Conservation (phyloP, 2,888 invertebrate species). For the Penaeus monodon region DNA sequence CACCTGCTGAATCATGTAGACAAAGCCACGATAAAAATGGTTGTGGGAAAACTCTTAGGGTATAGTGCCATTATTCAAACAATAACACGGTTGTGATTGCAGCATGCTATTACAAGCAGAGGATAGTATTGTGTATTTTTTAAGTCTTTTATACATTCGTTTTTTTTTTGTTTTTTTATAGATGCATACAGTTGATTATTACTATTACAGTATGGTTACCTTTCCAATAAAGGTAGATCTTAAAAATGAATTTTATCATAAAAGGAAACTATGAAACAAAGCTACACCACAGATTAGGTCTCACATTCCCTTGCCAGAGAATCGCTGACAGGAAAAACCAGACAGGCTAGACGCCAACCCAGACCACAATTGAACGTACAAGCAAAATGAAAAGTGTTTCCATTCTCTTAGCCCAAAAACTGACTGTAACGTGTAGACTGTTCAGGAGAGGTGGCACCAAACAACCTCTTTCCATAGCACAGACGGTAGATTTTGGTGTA, state of each 20-base stretch:
- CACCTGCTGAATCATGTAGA: slow-evolving; percentile 15
- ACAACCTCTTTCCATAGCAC: slow-evolving; percentile 24
- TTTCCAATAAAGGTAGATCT: slow-evolving; percentile 21
- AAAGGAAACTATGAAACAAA: slow-evolving; percentile 48
- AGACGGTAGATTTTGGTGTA: slow-evolving; percentile 21
- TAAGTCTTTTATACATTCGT: slow-evolving; percentile 22
- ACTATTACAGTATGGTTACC: too few relatives aligned
- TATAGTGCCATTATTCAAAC: too few relatives aligned
- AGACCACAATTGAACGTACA: background rate
- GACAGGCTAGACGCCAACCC: slow-evolving; percentile 14
- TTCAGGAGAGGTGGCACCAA: slow-evolving; percentile 31
- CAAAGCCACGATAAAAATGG: background rate
- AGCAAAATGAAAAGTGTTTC: background rate
- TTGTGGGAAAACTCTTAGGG: too few relatives aligned
- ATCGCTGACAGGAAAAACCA: slow-evolving; percentile 9
- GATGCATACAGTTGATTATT: slow-evolving; percentile 15
- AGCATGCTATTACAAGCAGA: background rate
- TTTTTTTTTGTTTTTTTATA: slow-evolving; percentile 24
- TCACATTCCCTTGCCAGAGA: slow-evolving; percentile 2
- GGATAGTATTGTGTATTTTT: too few relatives aligned
- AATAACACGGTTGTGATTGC: too few relatives aligned
- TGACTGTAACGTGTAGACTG: slow-evolving; percentile 12
- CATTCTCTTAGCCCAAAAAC: slow-evolving; percentile 5
- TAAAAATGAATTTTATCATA: slow-evolving; percentile 33
- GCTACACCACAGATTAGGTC: slow-evolving; percentile 27